These are phyloP conservation scores for Ispidina lecontei DNA, from an alignment of 2,797 vertebrate species.

Conservation along the genomic window DNA sequence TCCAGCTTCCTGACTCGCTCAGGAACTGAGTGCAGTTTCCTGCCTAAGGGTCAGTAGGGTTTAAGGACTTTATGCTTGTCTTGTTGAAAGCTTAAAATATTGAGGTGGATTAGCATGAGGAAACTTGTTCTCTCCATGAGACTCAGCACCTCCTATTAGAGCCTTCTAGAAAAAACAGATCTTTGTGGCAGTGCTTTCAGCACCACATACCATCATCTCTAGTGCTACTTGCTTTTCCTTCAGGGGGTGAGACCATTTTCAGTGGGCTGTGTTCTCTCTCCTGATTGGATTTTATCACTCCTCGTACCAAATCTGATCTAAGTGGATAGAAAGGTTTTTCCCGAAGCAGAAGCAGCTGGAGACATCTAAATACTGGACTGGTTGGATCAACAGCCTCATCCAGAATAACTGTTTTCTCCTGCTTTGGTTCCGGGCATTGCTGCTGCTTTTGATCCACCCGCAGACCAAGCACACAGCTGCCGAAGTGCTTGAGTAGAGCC, in stretches of 20 bases:
- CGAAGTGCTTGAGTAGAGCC: background rate
- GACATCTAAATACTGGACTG: background rate
- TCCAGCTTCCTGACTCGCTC: background rate
- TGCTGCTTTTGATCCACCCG: background rate
- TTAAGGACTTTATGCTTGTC: background rate
- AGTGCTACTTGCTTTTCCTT: background rate
- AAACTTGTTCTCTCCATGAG: background rate
- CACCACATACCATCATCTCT: background rate
- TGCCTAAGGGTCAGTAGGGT: fast-evolving
- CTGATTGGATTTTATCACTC: background rate
- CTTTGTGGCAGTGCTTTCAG: background rate
- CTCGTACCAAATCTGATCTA: background rate
- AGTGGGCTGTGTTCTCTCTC: background rate
- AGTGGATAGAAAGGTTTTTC: background rate
- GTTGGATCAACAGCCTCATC: background rate
- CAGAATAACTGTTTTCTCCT: background rate
- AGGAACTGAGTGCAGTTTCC: background rate
- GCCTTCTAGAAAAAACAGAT: background rate
- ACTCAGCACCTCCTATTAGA: background rate
- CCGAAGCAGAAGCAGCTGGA: background rate
- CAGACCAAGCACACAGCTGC: background rate
- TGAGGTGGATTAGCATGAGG: background rate
- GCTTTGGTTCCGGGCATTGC: background rate
- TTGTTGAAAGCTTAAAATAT: background rate
- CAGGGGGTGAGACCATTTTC: background rate